Evolutionary conservation across 2,113 vertebrate genomes (phyloP), one percentile per base, ranked within the genome.

Genomic region (Brienomyrus brachyistius): DNA sequence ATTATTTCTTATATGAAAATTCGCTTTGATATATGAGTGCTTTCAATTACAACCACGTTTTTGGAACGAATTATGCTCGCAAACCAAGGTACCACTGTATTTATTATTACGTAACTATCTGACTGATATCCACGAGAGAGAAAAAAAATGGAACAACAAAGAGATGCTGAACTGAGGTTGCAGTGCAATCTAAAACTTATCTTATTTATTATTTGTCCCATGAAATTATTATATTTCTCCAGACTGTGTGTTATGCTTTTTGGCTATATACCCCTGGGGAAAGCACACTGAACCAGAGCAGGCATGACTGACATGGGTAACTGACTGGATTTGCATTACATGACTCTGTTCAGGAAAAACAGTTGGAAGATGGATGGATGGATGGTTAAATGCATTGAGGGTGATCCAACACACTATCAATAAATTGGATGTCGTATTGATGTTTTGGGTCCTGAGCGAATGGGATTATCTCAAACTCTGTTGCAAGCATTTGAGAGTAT

Each of bases 221-320:
- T 27, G 83, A 86, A 86, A 86, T 86, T n/a, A 62, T n/a, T 62
- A 62, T 62, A 62, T 62, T 86, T 86, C 83, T 48, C 83, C 23
- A 5, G 48, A 86, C 45, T 86, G 47, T 10, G 5, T 86, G n/a
- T 15, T n/a, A 4, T 70, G 62, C n/a, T 70, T 70, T 70, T 31
- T 70, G 40, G 23, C 8, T n/a, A 50, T 45, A 21, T 19, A 48
- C 35, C 80, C 7, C 40, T 48, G 83, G 45, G 45, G 5, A n/a
- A 31, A 86, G 45, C 47, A 48, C 45, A 51, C 19, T 47, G 23
- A 31, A 86, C 82, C 23, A 80, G 31, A 43, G 35, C 31, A 77
- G 21, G 31, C 0, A 0, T 77, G 70, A 5, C 1, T 77, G 31
- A 77, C 31, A 6, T 17, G 31, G 35, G 74, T 40, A 43, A 80